A percentile compares a stretch with the other conserved stretches of the same genome.
Conservation (phyloP, 2,888 invertebrate genomes). For the Mythimna lalbum region DNA sequence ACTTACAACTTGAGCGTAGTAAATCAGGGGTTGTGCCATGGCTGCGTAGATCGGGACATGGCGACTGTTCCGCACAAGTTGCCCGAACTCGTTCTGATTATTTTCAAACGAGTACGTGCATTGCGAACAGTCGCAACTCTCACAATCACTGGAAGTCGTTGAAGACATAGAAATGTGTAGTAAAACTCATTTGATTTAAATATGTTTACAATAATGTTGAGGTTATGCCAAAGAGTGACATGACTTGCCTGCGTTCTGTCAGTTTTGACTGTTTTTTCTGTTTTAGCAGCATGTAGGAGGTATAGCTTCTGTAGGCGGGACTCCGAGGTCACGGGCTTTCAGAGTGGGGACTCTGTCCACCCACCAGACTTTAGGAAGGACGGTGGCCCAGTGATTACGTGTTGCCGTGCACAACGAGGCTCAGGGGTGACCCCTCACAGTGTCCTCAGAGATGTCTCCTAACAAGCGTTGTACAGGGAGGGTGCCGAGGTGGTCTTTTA, state of each 20-base stretch:
- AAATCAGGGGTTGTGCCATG: constrained; percentile 77
- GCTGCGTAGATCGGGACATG: constrained; percentile 67
- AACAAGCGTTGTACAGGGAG: too few species aligned
- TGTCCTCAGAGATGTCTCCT: too few species aligned
- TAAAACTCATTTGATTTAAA: constrained; percentile 28
- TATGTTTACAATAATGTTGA: constrained; percentile 23
- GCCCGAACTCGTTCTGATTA: constrained; percentile 27
- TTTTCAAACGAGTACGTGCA: constrained; percentile 50
- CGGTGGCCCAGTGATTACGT: too few species aligned
- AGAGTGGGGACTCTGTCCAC: too few species aligned
- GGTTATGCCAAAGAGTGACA: constrained; percentile 32
- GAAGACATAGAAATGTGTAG: constrained; percentile 69
- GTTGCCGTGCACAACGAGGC: too few species aligned
- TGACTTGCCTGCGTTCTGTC: constrained; percentile 30
- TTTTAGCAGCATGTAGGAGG: constrained; percentile 3
- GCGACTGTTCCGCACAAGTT: constrained; percentile 30
- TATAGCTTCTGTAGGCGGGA: too few species aligned
- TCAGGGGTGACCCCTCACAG: too few species aligned
- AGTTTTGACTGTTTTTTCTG: constrained; percentile 2
- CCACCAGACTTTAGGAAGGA: too few species aligned
- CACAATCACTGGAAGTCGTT: constrained; percentile 73
- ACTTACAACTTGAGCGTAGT: constrained; percentile 80
- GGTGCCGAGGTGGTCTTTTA: too few species aligned
- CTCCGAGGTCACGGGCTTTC: too few species aligned
- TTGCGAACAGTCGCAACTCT: constrained; percentile 62